These are phyloP conservation scores for Tenodera sinensis DNA, from an alignment of 2,888 invertebrate species.

Conservation along the genomic window DNA sequence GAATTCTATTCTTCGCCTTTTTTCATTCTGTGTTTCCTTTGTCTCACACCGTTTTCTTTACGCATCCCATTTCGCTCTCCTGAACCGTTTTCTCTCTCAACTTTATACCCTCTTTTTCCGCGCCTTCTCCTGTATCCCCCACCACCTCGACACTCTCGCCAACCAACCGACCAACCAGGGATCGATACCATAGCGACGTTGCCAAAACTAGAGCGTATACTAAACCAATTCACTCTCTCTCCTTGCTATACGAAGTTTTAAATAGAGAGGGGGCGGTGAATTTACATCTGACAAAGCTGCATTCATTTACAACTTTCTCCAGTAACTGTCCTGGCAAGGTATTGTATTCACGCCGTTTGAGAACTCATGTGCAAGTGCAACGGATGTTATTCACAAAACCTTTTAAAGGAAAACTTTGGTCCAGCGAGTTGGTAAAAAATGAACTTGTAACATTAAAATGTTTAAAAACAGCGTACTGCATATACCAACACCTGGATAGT, in stretches of 20 bases:
- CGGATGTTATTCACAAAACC: not conserved
- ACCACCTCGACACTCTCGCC: not conserved
- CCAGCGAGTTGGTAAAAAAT: no score
- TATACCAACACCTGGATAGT: no score
- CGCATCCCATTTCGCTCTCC: slow-evolving; percentile 8
- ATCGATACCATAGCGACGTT: slow-evolving; percentile 28
- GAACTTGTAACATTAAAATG: no score
- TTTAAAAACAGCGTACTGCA: no score
- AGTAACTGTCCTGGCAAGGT: not conserved
- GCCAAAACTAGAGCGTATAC: slow-evolving; percentile 17
- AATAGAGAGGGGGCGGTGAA: not conserved
- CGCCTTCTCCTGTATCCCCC: not conserved
- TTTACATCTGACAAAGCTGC: not conserved
- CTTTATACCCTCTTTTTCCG: not conserved
- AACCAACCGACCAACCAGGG: slow-evolving; percentile 10
- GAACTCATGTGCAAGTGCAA: not conserved
- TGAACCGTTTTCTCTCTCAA: not conserved
- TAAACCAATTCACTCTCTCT: not conserved
- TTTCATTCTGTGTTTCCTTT: not conserved
- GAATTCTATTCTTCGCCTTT: not conserved
- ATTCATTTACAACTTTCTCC: not conserved
- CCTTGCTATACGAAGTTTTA: not conserved
- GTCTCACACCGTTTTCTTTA: not conserved
- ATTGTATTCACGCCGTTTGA: not conserved
- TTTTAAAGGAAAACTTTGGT: not conserved